Conservation (phyloP, 1,140 invertebrate genomes). For the Zaprionus lachaisei region DNA sequence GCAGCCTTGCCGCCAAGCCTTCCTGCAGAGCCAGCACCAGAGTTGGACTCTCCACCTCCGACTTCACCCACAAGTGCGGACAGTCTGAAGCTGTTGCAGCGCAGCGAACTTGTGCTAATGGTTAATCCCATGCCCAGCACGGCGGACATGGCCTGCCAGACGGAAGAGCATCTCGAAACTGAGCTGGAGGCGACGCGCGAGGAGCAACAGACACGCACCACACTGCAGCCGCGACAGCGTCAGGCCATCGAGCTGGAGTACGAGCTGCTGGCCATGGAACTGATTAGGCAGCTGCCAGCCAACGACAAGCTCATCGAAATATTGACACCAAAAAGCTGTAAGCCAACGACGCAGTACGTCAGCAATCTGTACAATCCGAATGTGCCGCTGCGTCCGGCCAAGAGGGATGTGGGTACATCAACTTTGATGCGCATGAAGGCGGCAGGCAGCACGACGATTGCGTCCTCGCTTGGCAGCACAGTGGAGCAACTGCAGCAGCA, state of each 20-base stretch:
- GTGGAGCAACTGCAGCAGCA: slow-evolving; percentile 24
- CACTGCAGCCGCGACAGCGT: slow-evolving; percentile 85
- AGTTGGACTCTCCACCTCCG: neutral
- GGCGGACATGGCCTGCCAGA: slow-evolving; percentile 88
- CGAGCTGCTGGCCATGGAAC: slow-evolving; percentile 90
- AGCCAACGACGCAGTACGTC: slow-evolving; percentile 92
- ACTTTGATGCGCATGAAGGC: slow-evolving; percentile 77
- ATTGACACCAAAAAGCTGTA: slow-evolving; percentile 90
- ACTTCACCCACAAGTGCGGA: slow-evolving; percentile 36
- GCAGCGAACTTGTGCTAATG: slow-evolving; percentile 87
- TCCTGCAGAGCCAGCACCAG: slow-evolving; percentile 23
- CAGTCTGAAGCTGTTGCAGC: slow-evolving; percentile 86
- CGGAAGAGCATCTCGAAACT: slow-evolving; percentile 84
- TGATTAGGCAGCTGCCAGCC: slow-evolving; percentile 89
- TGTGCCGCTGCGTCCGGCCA: slow-evolving; percentile 86
- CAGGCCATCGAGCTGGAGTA: slow-evolving; percentile 92
- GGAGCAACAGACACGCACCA: slow-evolving; percentile 69
- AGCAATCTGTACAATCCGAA: slow-evolving; percentile 91
- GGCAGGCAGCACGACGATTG: neutral
- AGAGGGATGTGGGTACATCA: slow-evolving; percentile 84
- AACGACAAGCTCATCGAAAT: slow-evolving; percentile 89
- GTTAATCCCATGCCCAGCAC: slow-evolving; percentile 87
- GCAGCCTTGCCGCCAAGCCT: neutral
- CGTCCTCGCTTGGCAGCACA: neutral
- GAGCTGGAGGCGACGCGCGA: slow-evolving; percentile 62